Percentiles rank a stretch among this genome's conserved stretches.
phyloP scores from a whole-genome alignment of 30 jellyfish, hydroid and myxozoan species.

The Haliclystus octoradiatus region DNA sequence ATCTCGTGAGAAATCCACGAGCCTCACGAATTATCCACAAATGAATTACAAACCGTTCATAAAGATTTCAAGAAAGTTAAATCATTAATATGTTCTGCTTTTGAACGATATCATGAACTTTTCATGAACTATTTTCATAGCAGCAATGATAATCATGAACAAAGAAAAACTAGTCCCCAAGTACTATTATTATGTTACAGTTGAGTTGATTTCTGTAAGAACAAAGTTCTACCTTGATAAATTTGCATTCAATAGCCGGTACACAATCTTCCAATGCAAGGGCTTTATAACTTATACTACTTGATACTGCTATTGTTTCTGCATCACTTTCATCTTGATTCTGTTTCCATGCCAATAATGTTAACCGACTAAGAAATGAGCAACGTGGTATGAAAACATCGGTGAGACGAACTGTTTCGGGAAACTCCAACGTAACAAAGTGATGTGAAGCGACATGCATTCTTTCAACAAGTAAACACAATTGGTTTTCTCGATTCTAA shows the following conservation, averaged over 20 bases:
- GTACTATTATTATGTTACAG: too few species aligned
- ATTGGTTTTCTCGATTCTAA: constrained; percentile 48
- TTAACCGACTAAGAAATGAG: constrained; percentile 37
- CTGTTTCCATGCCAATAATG: constrained; percentile 58
- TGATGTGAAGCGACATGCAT: constrained; percentile 89
- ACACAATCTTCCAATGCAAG: constrained; percentile 47
- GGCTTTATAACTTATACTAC: constrained; percentile 40
- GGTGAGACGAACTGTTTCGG: constrained; percentile 40
- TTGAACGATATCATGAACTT: too few species aligned
- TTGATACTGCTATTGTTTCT: constrained; percentile 36
- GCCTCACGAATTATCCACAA: too few species aligned
- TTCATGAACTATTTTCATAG: too few species aligned
- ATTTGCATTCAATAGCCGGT: constrained; percentile 41
- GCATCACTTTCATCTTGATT: constrained; percentile 51
- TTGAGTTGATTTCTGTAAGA: too few species aligned
- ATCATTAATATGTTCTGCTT: too few species aligned
- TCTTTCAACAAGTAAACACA: constrained; percentile 59
- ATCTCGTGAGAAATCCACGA: too few species aligned
- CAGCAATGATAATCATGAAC: too few species aligned
- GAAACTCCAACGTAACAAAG: constrained; percentile 62
- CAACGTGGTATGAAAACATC: constrained; percentile 81
- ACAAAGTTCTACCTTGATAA: constrained; percentile 61
- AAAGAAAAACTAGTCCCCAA: too few species aligned
- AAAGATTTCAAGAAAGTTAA: too few species aligned
- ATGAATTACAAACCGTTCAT: too few species aligned